Conservation (phyloP, 2,113 vertebrate species). For the Siphamia tubifer region DNA sequence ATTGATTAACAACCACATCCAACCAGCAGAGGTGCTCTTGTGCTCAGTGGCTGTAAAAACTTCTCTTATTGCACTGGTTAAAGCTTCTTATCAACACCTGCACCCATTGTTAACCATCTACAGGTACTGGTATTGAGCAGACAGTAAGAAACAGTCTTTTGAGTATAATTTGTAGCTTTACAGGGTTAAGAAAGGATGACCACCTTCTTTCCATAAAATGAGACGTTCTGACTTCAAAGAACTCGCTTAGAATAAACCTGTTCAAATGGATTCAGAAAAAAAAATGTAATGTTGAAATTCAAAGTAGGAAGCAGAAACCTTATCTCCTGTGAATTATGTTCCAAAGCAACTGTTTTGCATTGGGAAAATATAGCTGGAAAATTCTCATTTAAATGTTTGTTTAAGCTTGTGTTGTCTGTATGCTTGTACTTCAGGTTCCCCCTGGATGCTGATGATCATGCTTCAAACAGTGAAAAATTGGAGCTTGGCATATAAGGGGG, state of each 20-base stretch:
- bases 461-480: neutral
- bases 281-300: neutral
- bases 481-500: neutral
- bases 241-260: neutral
- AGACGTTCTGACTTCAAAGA: conserved; percentile 7
- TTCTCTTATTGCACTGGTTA: conserved; percentile 12
- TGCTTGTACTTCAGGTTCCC: neutral
- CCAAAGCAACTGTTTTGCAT: conserved; percentile 9
- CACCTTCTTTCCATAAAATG: neutral
- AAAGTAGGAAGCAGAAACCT: neutral
- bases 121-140: neutral
- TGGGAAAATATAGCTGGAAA: neutral
- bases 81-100: conserved; percentile 18
- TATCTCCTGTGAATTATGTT: conserved; percentile 17
- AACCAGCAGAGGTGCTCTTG: conserved; percentile 33
- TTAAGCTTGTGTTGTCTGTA: neutral
- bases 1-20: conserved; percentile 32
- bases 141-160: neutral
- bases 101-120: conserved; percentile 7
- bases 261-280: conserved; percentile 11
- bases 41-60: neutral
- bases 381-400: conserved; percentile 6
- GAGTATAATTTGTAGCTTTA: neutral
- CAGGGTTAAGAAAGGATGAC: neutral
- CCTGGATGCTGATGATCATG: neutral